Conservation (phyloP, 2,797 vertebrate species). For the Diplodus sargus region DNA sequence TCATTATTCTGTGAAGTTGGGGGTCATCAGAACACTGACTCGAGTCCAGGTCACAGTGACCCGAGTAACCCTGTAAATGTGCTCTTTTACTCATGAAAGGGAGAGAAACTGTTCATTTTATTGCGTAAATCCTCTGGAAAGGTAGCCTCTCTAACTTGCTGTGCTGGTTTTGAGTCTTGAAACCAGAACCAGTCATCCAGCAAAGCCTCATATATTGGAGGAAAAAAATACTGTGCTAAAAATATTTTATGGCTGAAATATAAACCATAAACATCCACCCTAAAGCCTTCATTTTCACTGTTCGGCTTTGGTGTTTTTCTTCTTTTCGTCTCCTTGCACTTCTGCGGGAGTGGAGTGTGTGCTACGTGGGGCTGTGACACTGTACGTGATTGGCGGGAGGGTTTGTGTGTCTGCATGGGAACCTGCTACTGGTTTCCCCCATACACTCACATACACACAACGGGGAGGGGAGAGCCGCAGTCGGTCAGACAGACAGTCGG, state of each 20-base stretch:
- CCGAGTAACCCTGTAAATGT: not conserved
- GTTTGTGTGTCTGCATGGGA: constrained; percentile 53
- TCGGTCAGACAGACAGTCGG: constrained; percentile 53
- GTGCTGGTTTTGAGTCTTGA: not conserved
- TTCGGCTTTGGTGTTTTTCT: not conserved
- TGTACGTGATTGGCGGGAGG: constrained; percentile 66
- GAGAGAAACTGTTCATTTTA: not conserved
- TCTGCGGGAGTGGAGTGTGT: constrained; percentile 6
- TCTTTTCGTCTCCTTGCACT: not conserved
- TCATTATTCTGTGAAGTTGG: too few relatives aligned
- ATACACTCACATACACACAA: constrained; percentile 17
- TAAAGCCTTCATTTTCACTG: not conserved
- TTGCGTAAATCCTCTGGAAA: not conserved
- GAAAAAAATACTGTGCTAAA: not conserved
- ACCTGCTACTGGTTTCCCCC: constrained; percentile 76
- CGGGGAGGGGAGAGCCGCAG: constrained; percentile 1
- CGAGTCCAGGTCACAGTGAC: too few relatives aligned
- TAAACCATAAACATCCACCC: not conserved
- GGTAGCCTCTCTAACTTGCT: not conserved
- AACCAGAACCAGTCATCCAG: not conserved
- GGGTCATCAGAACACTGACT: too few relatives aligned
- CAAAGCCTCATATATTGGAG: not conserved
- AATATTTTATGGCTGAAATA: constrained; percentile 9
- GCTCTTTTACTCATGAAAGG: not conserved
- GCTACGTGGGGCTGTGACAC: constrained; percentile 35